Conservation (phyloP, 2,113 vertebrate genomes). For the Atractosteus spatula region DNA sequence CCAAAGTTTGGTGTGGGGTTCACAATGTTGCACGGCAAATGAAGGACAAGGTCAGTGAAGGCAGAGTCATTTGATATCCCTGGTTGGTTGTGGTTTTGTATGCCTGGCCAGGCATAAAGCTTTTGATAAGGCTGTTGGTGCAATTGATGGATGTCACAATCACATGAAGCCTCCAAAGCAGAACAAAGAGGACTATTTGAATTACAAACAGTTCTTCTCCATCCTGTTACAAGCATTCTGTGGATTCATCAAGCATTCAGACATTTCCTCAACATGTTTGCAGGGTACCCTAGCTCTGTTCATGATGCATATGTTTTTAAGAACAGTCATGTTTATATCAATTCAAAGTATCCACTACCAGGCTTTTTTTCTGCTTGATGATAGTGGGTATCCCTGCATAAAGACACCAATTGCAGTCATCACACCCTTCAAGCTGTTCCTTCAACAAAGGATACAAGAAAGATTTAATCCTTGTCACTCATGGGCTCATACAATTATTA, state of each 20-base stretch:
- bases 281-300: neutral
- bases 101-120: conserved; percentile 7
- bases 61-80: conserved; percentile 10
- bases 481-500: neutral
- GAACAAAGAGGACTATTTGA: conserved; percentile 10
- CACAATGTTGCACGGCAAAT: conserved; percentile 2
- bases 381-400: conserved; percentile 4
- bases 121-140: conserved; percentile 13
- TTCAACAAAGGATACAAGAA: neutral
- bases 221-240: too few relatives aligned
- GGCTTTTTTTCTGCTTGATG: neutral
- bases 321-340: neutral
- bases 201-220: too few relatives aligned
- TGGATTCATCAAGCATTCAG: too few relatives aligned
- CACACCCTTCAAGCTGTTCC: conserved; percentile 4
- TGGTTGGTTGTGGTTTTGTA: conserved; percentile 12
- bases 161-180: conserved; percentile 16
- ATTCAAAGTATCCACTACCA: neutral
- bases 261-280: too few relatives aligned
- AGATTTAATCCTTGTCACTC: neutral
- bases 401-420: neutral
- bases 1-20: neutral
- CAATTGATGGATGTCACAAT: conserved; percentile 15
- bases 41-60: neutral
- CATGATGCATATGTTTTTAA: neutral